These are phyloP conservation scores for Metaphire vulgaris DNA, from an alignment of 1,140 invertebrate genomes.

Conservation along the genomic window DNA sequence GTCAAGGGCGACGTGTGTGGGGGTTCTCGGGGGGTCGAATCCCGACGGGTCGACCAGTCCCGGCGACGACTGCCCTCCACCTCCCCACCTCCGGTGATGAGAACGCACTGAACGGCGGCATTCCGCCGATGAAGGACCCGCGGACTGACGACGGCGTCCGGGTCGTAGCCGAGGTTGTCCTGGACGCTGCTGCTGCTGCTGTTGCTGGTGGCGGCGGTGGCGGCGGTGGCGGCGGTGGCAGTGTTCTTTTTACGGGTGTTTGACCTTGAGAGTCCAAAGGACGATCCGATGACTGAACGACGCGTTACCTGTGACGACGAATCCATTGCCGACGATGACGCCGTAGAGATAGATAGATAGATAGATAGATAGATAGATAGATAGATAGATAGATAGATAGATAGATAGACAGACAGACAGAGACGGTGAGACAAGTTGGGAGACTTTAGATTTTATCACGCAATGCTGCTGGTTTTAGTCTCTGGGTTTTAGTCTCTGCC, in stretches of 20 bases:
- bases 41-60: no score
- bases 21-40: no score
- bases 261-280: background rate
- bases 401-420: background rate
- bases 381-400: background rate
- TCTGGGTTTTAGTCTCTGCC: background rate
- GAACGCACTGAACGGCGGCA: background rate
- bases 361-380: background rate
- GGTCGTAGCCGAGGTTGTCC: background rate
- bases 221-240: no score
- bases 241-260: background rate
- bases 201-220: background rate
- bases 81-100: background rate
- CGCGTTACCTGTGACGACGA: background rate
- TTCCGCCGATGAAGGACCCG: background rate
- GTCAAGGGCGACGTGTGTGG: no score
- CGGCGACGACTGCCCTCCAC: background rate
- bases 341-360: background rate
- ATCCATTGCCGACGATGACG: background rate
- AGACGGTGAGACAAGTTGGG: background rate
- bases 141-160: background rate
- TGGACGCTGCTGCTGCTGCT: background rate
- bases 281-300: background rate
- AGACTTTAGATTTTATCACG: background rate
- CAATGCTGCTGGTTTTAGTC: background rate